phyloP scores from a whole-genome alignment of 2,888 invertebrate genomes.

The Ashinkailepas kermadecensis region DNA sequence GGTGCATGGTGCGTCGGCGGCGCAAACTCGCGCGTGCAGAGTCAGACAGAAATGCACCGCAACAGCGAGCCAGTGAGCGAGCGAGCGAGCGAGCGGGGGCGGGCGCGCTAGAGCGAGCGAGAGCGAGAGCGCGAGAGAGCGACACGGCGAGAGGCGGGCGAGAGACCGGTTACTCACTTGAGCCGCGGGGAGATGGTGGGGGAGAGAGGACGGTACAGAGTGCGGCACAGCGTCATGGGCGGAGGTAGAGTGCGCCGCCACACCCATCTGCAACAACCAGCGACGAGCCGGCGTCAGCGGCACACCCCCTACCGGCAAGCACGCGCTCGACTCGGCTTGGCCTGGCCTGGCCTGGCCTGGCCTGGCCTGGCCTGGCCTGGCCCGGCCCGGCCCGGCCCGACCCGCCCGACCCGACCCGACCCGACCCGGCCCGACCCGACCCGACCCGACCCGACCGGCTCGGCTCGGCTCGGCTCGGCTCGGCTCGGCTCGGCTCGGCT shows the following conservation, averaged over 20 bases:
- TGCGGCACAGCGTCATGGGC: slow-evolving; percentile 10
- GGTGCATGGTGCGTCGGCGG: not conserved
- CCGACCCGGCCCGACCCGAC: too few species aligned
- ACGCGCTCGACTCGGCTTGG: not conserved
- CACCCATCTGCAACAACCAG: slow-evolving; percentile 13
- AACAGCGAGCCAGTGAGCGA: not conserved
- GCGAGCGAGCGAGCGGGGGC: not conserved
- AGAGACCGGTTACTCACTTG: slow-evolving; percentile 2
- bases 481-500: too few species aligned
- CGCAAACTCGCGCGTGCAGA: too few species aligned
- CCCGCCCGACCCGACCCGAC: too few species aligned
- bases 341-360: too few species aligned
- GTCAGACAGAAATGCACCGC: not conserved
- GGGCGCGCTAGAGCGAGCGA: not conserved
- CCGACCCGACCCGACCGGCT: too few species aligned
- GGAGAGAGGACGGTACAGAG: slow-evolving; percentile 20
- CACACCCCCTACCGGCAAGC: too few species aligned
- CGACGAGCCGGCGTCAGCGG: not conserved
- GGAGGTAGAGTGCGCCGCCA: slow-evolving; percentile 20
- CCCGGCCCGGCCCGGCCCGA: too few species aligned
- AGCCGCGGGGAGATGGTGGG: slow-evolving; percentile 13
- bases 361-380: too few species aligned
- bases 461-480: too few species aligned
- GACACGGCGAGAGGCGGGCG: not conserved
- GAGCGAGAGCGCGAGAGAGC: not conserved